These are phyloP conservation scores for Sphaerophoria taeniata DNA, from an alignment of 2,888 invertebrate genomes.

Conservation along the genomic window DNA sequence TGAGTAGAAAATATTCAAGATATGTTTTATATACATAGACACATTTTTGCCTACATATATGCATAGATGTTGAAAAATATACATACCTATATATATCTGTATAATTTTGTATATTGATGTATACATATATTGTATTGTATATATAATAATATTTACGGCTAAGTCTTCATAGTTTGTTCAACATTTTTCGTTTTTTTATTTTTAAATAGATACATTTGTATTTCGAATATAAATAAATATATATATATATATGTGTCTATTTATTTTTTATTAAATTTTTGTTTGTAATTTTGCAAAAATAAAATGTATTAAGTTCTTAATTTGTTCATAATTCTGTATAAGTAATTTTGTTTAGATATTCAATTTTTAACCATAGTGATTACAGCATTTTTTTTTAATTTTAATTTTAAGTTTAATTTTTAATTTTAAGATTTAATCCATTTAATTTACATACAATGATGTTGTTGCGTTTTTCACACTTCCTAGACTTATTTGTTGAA, in stretches of 20 bases:
- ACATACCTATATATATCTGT: conserved; percentile 52
- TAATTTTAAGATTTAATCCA: neutral
- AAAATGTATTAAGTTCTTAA: too few relatives aligned
- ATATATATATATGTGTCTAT: neutral
- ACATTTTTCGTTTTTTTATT: conserved; percentile 12
- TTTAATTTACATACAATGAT: neutral
- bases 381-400: conserved; percentile 4
- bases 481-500: neutral
- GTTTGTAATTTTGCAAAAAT: conserved; percentile 1
- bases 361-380: neutral
- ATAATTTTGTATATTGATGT: conserved; percentile 6
- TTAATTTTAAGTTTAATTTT: neutral
- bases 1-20: conserved; percentile 75
- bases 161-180: conserved; percentile 52
- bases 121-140: conserved; percentile 14
- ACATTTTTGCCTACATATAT: conserved; percentile 58
- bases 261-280: neutral
- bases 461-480: neutral
- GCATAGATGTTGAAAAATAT: conserved; percentile 51
- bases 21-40: conserved; percentile 75
- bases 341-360: too few relatives aligned
- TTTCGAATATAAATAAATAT: neutral
- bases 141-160: conserved; percentile 63
- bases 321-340: too few relatives aligned
- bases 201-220: conserved; percentile 12